These are phyloP conservation scores for Aldabrachelys gigantea DNA, from an alignment of 2,113 vertebrate species.

Conservation along the genomic window DNA sequence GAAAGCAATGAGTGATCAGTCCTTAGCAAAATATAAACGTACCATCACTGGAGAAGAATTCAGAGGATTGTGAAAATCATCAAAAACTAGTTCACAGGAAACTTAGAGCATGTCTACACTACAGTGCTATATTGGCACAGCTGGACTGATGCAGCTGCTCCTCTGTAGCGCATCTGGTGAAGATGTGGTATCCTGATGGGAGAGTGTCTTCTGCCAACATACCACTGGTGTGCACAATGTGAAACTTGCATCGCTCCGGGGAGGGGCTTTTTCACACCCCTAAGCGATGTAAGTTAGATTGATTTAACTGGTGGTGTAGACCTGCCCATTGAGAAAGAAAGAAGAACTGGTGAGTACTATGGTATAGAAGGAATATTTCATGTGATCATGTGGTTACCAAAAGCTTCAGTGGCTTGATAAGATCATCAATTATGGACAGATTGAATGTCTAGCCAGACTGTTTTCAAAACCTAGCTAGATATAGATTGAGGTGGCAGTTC, in stretches of 20 bases:
- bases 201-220: no score
- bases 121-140: no score
- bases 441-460: neutral
- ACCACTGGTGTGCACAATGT: no score
- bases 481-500: neutral
- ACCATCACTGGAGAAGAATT: neutral
- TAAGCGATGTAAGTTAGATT: no score
- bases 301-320: no score
- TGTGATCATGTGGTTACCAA: neutral
- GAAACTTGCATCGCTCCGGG: no score
- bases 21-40: neutral
- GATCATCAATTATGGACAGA: neutral
- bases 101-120: neutral
- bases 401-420: neutral
- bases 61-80: neutral
- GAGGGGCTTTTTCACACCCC: no score
- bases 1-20: neutral
- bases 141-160: no score
- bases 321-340: neutral
- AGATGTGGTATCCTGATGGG: no score
- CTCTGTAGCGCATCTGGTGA: no score
- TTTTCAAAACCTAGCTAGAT: neutral
- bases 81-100: neutral
- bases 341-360: fast-evolving
- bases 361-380: neutral